Evolutionary conservation across 2,888 invertebrate genomes (phyloP).

Genomic region (Meta bourneti): DNA sequence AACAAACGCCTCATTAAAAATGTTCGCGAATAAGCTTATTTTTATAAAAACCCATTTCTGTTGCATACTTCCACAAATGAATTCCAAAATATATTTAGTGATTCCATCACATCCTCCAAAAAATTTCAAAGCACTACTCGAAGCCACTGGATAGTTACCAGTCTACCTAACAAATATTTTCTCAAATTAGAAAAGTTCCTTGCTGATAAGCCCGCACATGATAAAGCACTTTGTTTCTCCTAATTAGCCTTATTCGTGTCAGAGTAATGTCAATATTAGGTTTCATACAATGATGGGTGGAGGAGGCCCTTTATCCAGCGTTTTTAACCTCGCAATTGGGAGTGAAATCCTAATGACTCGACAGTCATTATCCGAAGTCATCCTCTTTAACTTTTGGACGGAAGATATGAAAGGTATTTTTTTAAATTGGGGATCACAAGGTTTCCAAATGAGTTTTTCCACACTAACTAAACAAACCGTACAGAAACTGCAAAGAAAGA

Average conservation of each 20-base stretch:
- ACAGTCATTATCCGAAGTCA: neutral
- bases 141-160: no score
- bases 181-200: neutral
- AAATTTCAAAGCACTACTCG: neutral
- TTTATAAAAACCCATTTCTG: no score
- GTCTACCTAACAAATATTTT: neutral
- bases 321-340: conserved; percentile 12
- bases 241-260: conserved; percentile 5
- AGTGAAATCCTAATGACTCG: conserved; percentile 12
- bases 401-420: no score
- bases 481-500: no score
- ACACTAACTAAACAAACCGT: no score
- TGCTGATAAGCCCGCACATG: neutral
- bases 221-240: neutral
- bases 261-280: conserved; percentile 9
- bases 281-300: conserved; percentile 20
- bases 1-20: no score
- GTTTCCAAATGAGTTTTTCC: no score
- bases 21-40: no score
- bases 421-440: no score
- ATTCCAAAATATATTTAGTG: neutral
- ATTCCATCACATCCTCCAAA: neutral
- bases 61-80: no score
- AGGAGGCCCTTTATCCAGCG: neutral
- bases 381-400: neutral